These are phyloP conservation scores for Vimba vimba DNA, from an alignment of 2,113 vertebrate species.

Conservation along the genomic window DNA sequence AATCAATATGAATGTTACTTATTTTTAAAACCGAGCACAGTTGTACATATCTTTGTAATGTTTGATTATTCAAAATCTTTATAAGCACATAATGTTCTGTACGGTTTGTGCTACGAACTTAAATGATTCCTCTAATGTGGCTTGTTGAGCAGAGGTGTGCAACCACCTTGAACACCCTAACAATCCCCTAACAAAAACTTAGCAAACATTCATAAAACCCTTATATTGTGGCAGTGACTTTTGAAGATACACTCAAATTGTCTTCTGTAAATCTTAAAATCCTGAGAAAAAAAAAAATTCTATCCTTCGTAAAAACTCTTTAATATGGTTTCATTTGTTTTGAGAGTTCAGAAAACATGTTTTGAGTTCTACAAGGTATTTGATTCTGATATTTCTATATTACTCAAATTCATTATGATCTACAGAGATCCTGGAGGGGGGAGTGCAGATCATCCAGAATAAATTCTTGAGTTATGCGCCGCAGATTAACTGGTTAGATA, in stretches of 20 bases:
- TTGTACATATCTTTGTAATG: not conserved
- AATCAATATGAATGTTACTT: not conserved
- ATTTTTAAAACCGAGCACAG: not conserved
- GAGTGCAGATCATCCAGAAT: constrained; percentile 85
- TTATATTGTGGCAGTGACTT: not conserved
- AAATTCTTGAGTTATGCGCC: constrained; percentile 85
- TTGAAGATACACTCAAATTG: not conserved
- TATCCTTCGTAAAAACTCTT: not conserved
- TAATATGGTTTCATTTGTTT: not conserved
- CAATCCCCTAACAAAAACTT: not conserved
- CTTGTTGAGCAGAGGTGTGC: no score
- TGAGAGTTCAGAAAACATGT: not conserved
- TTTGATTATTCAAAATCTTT: constrained; percentile 2
- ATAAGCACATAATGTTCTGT: not conserved
- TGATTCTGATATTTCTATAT: not conserved
- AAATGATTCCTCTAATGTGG: no score
- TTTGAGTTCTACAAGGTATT: not conserved
- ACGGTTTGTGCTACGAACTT: not conserved
- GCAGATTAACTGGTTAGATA: constrained; percentile 87
- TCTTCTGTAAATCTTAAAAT: no score
- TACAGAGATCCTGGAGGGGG: constrained; percentile 89
- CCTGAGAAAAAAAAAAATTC: not conserved
- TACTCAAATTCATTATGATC: not conserved
- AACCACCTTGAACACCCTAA: not conserved
- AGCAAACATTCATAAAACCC: not conserved